Percentiles rank a stretch among this genome's conserved stretches.
These are phyloP conservation scores for Callipepla squamata DNA, from an alignment of 2,113 vertebrate genomes.

Conservation along the genomic window DNA sequence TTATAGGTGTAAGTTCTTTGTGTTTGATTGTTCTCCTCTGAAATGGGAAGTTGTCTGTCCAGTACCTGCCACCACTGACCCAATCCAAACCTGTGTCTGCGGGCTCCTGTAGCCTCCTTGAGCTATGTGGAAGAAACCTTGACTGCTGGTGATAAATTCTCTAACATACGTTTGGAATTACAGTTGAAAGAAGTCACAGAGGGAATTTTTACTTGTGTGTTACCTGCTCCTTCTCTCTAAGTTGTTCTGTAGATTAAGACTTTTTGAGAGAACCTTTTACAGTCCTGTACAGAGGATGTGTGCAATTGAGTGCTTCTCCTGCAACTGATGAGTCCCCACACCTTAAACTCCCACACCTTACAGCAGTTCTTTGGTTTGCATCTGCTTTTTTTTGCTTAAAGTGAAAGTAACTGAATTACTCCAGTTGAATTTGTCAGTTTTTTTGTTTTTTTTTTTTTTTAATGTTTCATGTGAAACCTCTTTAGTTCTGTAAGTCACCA, in stretches of 20 bases:
- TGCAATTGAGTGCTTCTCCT: not conserved
- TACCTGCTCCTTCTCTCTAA: not conserved
- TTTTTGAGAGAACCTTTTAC: not conserved
- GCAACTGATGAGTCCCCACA: not conserved
- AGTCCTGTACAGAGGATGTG: not conserved
- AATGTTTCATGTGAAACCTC: not conserved
- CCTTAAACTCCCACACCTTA: not conserved
- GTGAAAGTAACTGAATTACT: not conserved
- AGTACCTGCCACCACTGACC: not conserved
- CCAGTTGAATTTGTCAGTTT: not conserved
- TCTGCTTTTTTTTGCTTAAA: not conserved
- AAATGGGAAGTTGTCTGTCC: not conserved
- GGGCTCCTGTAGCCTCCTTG: not conserved
- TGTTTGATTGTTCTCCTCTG: not conserved
- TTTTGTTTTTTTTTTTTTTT: not conserved
- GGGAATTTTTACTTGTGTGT: not conserved
- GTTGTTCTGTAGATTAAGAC: not conserved
- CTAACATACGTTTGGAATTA: not conserved
- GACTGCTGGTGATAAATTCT: not conserved
- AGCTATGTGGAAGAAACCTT: not conserved
- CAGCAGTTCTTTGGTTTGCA: not conserved
- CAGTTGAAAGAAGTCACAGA: not conserved
- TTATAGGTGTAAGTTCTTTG: constrained; percentile 89
- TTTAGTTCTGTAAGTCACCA: not conserved
- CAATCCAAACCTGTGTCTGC: not conserved